Evolutionary conservation across 1,140 invertebrate species (phyloP).

Genomic region (Ctenoplectra terminalis): DNA sequence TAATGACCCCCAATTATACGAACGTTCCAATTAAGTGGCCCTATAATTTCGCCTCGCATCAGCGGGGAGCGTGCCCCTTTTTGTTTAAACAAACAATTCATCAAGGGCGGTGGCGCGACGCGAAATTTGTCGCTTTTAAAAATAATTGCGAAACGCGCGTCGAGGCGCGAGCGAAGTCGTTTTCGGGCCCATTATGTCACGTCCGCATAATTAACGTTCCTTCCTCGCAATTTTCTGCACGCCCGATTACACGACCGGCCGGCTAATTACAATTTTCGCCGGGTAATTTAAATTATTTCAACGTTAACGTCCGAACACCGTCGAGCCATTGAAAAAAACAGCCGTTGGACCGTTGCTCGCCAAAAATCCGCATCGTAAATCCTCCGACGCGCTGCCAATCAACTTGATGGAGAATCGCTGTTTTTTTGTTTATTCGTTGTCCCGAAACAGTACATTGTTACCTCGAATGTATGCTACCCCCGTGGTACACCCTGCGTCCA

Average conservation of each 20-base stretch:
- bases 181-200: slow-evolving; percentile 44
- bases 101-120: background rate
- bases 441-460: slow-evolving; percentile 58
- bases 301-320: slow-evolving; percentile 43
- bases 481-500: too few species aligned
- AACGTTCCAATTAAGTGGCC: slow-evolving; percentile 4
- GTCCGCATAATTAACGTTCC: slow-evolving; percentile 52
- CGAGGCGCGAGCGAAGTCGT: slow-evolving; percentile 5
- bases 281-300: slow-evolving; percentile 56
- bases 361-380: slow-evolving; percentile 50
- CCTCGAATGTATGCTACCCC: slow-evolving; percentile 31
- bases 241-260: slow-evolving; percentile 39
- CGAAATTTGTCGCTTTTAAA: slow-evolving; percentile 35
- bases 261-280: slow-evolving; percentile 54
- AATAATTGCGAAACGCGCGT: slow-evolving; percentile 31
- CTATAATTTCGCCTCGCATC: background rate
- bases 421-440: slow-evolving; percentile 65
- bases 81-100: slow-evolving; percentile 24
- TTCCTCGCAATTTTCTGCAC: slow-evolving; percentile 55
- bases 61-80: background rate
- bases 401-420: slow-evolving; percentile 56
- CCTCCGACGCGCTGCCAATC: slow-evolving; percentile 44
- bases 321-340: slow-evolving; percentile 44
- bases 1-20: slow-evolving; percentile 12
- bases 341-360: slow-evolving; percentile 26